Evolutionary conservation across 2,888 invertebrate species (phyloP), one percentile per base, ranked within the genome.

Genomic region (Tanaodytes sp.): DNA sequence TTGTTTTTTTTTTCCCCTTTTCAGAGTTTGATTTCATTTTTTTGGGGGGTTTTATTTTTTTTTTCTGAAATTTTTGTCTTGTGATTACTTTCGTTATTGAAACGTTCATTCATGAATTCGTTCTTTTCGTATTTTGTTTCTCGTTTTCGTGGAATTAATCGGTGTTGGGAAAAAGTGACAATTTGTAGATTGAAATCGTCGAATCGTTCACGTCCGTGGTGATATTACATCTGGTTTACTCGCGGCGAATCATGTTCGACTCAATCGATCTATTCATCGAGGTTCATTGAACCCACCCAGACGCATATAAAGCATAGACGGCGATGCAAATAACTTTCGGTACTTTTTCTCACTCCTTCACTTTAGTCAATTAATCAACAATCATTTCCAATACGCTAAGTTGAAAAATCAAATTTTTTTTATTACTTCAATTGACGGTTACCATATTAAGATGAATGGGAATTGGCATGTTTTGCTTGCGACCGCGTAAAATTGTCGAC

Each of bases 181-280:
- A n/a, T n/a, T n/a, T n/a, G n/a, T n/a, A n/a, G n/a, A n/a, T n/a
- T n/a, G n/a, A n/a, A 23, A 23, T 4, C 23, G 23, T 5, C 23
- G 23, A 23, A 5, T 23, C 23, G 23, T 4, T 8, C 4, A 5
- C 23, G 23, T 23, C 23, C 8, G 23, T 23, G 23, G 23, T 63
- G 65, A 70, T 70, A 70, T 63, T 63, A 65, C 71, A 71, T 71
- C 71, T 71, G 71, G 62, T 71, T 71, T 66, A 48, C 63, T 58
- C 54, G 71, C 46, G 58, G 63, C 71, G 45, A 71, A 71, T 71
- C 62, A 62, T 54, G 52, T 57, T 42, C 58, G 54, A 62, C 62
- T 70, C 61, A 70, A 70, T 70, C 70, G 70, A 70, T 70, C 70
- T 70, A 70, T 70, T 70, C 70, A 70, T 70, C 42, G 65, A 64